Evolutionary conservation across 2,113 vertebrate species (phyloP).

Genomic region (Dicentrarchus labrax): DNA sequence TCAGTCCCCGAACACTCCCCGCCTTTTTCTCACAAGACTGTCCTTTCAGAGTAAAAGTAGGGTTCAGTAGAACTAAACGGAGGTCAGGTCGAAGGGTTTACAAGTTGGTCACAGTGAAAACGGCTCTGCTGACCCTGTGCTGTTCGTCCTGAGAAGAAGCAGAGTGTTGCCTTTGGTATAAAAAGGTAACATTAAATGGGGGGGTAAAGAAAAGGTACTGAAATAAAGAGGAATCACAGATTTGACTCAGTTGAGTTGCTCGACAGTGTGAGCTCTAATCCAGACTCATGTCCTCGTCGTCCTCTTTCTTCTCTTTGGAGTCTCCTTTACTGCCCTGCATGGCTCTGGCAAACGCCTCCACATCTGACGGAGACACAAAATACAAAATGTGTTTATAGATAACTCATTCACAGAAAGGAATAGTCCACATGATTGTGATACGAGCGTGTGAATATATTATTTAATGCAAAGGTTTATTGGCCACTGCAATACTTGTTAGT

Average conservation of each 20-base stretch:
- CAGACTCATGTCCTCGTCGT: slow-evolving; percentile 98
- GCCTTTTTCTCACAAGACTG: not conserved
- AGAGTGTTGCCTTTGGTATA: slow-evolving; percentile 28
- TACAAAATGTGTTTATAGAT: not conserved
- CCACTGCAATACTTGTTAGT: too few relatives aligned
- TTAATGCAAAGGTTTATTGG: too few relatives aligned
- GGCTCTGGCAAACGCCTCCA: slow-evolving; percentile 96
- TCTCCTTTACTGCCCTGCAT: slow-evolving; percentile 93
- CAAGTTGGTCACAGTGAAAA: not conserved
- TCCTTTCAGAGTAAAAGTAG: slow-evolving; percentile 5
- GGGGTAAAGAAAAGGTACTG: not conserved
- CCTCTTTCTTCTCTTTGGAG: slow-evolving; percentile 93
- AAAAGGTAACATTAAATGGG: not conserved
- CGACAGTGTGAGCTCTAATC: slow-evolving; percentile 80
- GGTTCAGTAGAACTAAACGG: not conserved
- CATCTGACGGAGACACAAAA: slow-evolving; percentile 80
- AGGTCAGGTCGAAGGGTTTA: not conserved
- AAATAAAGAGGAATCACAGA: not conserved
- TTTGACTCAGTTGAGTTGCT: not conserved
- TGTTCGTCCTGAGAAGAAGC: slow-evolving; percentile 17
- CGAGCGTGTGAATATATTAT: too few relatives aligned
- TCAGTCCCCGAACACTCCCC: not conserved
- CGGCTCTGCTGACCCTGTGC: not conserved
- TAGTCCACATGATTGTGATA: too few relatives aligned
- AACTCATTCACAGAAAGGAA: not conserved